Conservation (phyloP, 2,113 vertebrate species). For the Fregetta grallaria region DNA sequence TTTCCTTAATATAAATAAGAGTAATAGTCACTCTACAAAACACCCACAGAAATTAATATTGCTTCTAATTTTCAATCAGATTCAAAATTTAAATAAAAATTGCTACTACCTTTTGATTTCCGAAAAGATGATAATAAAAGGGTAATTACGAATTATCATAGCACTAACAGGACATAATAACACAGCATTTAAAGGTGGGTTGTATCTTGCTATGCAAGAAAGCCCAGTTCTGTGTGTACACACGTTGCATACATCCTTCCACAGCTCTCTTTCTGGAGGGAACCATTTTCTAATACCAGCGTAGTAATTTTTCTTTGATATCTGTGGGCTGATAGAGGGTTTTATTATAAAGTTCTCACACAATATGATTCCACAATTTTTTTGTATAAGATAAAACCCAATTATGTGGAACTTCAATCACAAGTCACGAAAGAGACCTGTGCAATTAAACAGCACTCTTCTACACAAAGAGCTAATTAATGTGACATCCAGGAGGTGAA, state of each 20-base stretch:
- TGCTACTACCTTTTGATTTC: background rate
- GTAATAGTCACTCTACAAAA: background rate
- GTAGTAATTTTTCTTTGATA: background rate
- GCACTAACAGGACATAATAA: background rate
- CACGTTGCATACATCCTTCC: background rate
- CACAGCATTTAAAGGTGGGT: background rate
- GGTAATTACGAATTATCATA: background rate
- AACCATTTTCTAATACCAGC: background rate
- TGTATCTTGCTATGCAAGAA: background rate
- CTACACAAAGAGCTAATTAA: background rate
- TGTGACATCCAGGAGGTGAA: background rate
- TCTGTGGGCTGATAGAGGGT: background rate
- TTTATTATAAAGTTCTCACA: background rate
- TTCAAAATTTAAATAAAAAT: background rate
- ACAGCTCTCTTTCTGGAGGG: background rate
- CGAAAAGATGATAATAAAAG: background rate
- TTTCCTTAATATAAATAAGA: background rate
- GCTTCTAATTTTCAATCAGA: background rate
- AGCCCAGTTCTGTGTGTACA: background rate
- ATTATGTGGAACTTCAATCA: background rate
- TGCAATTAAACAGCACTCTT: background rate
- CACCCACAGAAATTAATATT: background rate
- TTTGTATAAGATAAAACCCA: background rate
- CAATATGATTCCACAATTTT: background rate
- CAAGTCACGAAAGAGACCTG: background rate